phyloP scores from a whole-genome alignment of 1,140 invertebrate species.

The Phymorhynchus buccinoides region DNA sequence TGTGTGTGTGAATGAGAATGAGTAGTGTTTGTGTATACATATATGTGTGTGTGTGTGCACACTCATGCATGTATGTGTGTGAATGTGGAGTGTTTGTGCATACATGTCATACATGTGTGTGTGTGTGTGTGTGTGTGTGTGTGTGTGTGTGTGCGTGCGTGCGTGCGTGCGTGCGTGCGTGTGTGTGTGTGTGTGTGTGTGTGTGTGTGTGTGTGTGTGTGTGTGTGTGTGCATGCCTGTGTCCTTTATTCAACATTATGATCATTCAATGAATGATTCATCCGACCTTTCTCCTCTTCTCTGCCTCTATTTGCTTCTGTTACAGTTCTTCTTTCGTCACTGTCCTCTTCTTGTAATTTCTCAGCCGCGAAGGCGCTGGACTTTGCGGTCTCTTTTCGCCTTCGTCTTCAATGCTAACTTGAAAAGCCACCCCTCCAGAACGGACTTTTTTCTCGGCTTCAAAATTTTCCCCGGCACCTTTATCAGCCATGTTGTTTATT shows the following conservation, averaged over 20 bases:
- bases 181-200: not conserved
- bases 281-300: slow-evolving; percentile 47
- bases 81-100: too few species aligned
- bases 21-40: too few species aligned
- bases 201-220: not conserved
- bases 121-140: not conserved
- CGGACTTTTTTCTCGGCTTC: slow-evolving; percentile 39
- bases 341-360: slow-evolving; percentile 27
- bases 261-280: not conserved
- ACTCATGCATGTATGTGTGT: too few species aligned
- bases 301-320: slow-evolving; percentile 44
- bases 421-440: slow-evolving; percentile 34
- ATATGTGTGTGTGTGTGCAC: too few species aligned
- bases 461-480: slow-evolving; percentile 47
- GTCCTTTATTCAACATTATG: too few species aligned
- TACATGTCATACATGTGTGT: too few species aligned
- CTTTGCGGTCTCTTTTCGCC: not conserved
- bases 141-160: slow-evolving; percentile 13
- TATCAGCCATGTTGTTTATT: not conserved
- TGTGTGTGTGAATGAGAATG: not conserved
- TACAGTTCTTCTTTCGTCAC: slow-evolving; percentile 40
- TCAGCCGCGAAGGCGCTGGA: slow-evolving; percentile 20
- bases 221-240: too few species aligned
- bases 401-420: not conserved
- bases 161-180: not conserved